Evolutionary conservation across 2,888 invertebrate genomes (phyloP).

Genomic region (Parnassius glacialis): DNA sequence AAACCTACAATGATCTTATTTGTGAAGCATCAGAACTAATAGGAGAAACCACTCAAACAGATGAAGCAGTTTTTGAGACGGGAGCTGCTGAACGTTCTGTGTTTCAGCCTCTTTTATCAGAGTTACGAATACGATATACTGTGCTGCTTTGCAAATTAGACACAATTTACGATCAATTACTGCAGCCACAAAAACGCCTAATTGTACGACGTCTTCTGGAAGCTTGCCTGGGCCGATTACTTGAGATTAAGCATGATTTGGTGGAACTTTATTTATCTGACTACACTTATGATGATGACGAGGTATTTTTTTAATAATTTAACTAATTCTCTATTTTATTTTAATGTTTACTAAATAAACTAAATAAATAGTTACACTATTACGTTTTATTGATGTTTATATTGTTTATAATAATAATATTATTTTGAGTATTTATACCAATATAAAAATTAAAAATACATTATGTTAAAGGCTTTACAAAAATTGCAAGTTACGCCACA

Average conservation of each 20-base stretch:
- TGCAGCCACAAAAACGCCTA: constrained; percentile 95
- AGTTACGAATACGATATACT: constrained; percentile 91
- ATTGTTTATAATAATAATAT: not conserved
- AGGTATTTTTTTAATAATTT: constrained; percentile 46
- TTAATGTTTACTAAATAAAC: too few relatives aligned
- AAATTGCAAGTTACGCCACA: constrained; percentile 88
- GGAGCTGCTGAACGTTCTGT: constrained; percentile 81
- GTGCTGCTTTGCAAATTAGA: constrained; percentile 87
- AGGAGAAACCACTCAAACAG: constrained; percentile 81
- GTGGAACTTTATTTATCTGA: constrained; percentile 93
- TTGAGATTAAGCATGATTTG: constrained; percentile 94
- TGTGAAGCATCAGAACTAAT: constrained; percentile 76
- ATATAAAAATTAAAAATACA: not conserved
- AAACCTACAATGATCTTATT: constrained; percentile 81
- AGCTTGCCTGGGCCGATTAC: constrained; percentile 88
- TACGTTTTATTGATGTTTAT: too few relatives aligned
- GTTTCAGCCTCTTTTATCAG: constrained; percentile 83
- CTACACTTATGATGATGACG: constrained; percentile 91
- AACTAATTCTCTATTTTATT: too few relatives aligned
- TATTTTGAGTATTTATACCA: not conserved
- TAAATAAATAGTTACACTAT: too few relatives aligned
- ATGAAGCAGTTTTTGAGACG: constrained; percentile 82
- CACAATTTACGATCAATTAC: constrained; percentile 92
- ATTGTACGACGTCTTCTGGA: constrained; percentile 88
- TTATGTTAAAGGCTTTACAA: constrained; percentile 78